Evolutionary conservation across 2,888 invertebrate species (phyloP).

Genomic region (Chymomyza procnemis): DNA sequence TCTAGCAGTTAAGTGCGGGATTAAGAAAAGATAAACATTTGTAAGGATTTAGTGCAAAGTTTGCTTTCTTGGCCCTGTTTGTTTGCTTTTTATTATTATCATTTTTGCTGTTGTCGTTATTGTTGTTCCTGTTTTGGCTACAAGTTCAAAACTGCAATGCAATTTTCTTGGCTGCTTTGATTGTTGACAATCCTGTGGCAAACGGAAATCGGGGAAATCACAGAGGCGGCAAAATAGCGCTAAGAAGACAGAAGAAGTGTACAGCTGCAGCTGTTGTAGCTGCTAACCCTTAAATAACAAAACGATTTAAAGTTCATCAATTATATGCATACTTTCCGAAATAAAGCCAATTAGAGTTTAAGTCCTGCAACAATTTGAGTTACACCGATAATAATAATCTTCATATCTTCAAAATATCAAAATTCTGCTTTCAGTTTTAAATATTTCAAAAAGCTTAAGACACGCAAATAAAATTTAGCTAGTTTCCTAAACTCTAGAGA

Average conservation of each 20-base stretch:
- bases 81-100: slow-evolving; percentile 65
- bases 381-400: no score
- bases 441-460: no score
- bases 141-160: slow-evolving; percentile 24
- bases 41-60: slow-evolving; percentile 76
- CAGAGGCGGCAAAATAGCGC: not conserved
- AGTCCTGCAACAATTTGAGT: no score
- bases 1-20: slow-evolving; percentile 74
- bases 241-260: not conserved
- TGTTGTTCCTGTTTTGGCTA: slow-evolving; percentile 20
- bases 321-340: no score
- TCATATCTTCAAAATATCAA: no score
- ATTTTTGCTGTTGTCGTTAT: slow-evolving; percentile 27
- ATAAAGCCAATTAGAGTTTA: no score
- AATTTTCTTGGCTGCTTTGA: slow-evolving; percentile 3
- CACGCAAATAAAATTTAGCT: no score
- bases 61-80: slow-evolving; percentile 60
- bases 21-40: slow-evolving; percentile 78
- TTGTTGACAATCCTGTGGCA: slow-evolving; percentile 1
- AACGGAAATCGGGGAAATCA: not conserved
- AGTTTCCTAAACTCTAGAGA: no score
- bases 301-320: no score
- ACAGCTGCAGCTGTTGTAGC: not conserved
- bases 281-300: no score
- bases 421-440: no score